phyloP scores from a whole-genome alignment of 1,140 invertebrate species.

The Chrysomallon squamiferum region DNA sequence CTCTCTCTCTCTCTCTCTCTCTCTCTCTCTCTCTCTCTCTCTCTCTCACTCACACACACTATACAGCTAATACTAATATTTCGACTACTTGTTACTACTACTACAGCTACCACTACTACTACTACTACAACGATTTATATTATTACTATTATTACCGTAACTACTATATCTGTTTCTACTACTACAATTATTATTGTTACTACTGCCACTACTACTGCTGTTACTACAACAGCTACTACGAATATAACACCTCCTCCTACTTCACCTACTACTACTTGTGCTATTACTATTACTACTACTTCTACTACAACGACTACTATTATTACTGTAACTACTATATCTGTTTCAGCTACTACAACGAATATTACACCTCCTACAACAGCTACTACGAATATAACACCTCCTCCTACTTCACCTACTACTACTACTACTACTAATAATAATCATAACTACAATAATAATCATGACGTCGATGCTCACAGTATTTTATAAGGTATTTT shows the following conservation, averaged over 20 bases:
- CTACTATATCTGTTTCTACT: neutral
- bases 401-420: neutral
- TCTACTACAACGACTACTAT: neutral
- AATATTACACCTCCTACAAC: neutral
- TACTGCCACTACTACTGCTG: too few relatives aligned
- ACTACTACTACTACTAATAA: neutral
- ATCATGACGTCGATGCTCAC: too few relatives aligned
- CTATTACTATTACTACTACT: neutral
- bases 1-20: too few relatives aligned
- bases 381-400: neutral
- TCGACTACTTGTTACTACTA: constrained; percentile 17
- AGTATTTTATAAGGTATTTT: too few relatives aligned
- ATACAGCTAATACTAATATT: constrained; percentile 17
- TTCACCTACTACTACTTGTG: neutral
- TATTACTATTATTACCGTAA: constrained; percentile 9
- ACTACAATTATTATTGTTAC: neutral
- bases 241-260: neutral
- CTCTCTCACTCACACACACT: constrained; percentile 4
- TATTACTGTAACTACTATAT: neutral
- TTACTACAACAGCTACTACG: neutral
- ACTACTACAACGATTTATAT: constrained; percentile 9
- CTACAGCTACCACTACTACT: constrained; percentile 18
- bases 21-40: too few relatives aligned
- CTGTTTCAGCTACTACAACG: neutral
- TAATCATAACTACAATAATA: neutral